Conservation (phyloP, 1,140 invertebrate genomes). For the Drosophila insularis region DNA sequence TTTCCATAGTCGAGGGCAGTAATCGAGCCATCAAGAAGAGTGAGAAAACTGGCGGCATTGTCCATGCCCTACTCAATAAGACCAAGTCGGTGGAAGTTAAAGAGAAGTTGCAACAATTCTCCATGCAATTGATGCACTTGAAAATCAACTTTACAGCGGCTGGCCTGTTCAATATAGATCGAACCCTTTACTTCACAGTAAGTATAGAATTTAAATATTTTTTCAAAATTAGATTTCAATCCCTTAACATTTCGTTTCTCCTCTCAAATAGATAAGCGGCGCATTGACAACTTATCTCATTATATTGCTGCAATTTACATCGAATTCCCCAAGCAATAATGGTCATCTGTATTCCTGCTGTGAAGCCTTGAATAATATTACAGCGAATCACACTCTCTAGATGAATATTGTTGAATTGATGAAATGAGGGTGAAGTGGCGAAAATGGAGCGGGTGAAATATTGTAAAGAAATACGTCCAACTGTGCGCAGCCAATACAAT, state of each 20-base stretch:
- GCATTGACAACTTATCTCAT: slow-evolving; percentile 80
- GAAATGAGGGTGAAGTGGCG: not conserved
- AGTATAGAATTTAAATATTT: not conserved
- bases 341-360: slow-evolving; percentile 46
- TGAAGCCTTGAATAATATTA: slow-evolving; percentile 51
- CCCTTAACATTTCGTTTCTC: not conserved
- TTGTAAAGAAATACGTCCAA: slow-evolving; percentile 47
- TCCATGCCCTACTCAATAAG: slow-evolving; percentile 75
- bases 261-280: slow-evolving; percentile 67
- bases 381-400: slow-evolving; percentile 59
- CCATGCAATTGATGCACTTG: slow-evolving; percentile 76
- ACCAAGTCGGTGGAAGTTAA: slow-evolving; percentile 70
- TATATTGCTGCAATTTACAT: slow-evolving; percentile 79
- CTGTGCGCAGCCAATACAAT: slow-evolving; percentile 26
- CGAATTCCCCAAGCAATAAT: slow-evolving; percentile 50
- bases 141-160: slow-evolving; percentile 81
- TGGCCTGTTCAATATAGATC: slow-evolving; percentile 80
- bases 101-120: slow-evolving; percentile 79
- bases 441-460: slow-evolving; percentile 48
- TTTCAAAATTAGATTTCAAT: not conserved
- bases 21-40: slow-evolving; percentile 81
- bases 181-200: slow-evolving; percentile 79
- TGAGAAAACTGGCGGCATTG: slow-evolving; percentile 77
- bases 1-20: slow-evolving; percentile 80
- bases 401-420: not conserved